Base-by-base conservation (phyloP, 2,113 vertebrate genomes). In the Desmodus rotundus region DNA sequence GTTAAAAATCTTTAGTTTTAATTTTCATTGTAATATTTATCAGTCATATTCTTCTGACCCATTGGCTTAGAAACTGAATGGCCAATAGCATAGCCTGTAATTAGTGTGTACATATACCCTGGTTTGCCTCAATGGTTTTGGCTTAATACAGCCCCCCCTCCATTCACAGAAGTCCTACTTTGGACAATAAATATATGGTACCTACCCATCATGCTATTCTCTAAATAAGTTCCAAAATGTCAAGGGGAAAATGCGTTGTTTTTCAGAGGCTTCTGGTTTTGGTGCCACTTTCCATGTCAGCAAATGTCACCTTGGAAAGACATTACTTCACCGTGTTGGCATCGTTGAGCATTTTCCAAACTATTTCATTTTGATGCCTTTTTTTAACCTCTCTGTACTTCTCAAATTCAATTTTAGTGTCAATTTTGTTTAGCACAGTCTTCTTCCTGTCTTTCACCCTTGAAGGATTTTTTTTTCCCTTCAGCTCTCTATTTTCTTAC, bases 401-500 rank as follows among this genome's bases (percentile, higher is more conserved):
- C 70, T 96, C 77, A 87, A 76, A 96, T 91, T 93, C 86, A 72
- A 77, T 93, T 70, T 89, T 73, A 63, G 31, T 50, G 63, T 82
- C 94, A 87, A 2, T 94, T 95, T 89, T 95, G 16, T 38, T 93
- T 89, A 89, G 91, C 9, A 28, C 72, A 13, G 73, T 76, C 72
- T 94, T 88, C 84, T 77, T 95, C 50, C 86, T 91, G 73, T 80
- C 82, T 38, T 84, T 92, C 88, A 96, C 72, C 65, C 94, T 85
- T 96, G 22, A 74, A 78, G 36, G 88, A 41, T 36, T 33, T 36
- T 68, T 36, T 68, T 73, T 85, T 28, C 22, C 47, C 58, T 70
- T 89, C 70, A 38, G 31, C 82, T 97, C 95, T 92, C 90, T 93
- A 65, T 93, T 96, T 97, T 94, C 91, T 93, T 93, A 91, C 50